A percentile compares a stretch with the other conserved stretches of the same genome.
phyloP scores from a whole-genome alignment of 2,888 invertebrate genomes.

The Epistrophella euchroma region DNA sequence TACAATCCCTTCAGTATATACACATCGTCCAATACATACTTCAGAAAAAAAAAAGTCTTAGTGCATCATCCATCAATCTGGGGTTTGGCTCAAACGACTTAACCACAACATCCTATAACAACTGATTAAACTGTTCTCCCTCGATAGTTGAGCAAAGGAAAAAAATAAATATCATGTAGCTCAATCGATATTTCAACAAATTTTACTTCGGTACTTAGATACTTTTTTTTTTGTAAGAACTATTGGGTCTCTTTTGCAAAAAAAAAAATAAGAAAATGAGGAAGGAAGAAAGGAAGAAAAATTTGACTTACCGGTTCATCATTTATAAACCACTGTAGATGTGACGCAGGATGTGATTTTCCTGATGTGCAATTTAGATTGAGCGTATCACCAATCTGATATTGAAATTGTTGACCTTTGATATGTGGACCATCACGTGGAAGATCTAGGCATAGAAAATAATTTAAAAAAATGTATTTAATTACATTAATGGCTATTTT shows the following conservation, averaged over 20 bases:
- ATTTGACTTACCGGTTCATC: constrained; percentile 87
- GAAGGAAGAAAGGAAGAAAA: too few species aligned
- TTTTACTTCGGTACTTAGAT: constrained; percentile 28
- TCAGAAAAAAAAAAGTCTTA: constrained; percentile 38
- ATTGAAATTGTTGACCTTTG: constrained; percentile 89
- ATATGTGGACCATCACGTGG: constrained; percentile 90
- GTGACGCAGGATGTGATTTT: constrained; percentile 90
- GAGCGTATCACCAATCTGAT: constrained; percentile 89
- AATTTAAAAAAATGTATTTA: not conserved
- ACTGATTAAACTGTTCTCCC: constrained; percentile 38
- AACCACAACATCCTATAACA: constrained; percentile 12
- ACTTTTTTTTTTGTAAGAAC: not conserved
- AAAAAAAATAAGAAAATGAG: not conserved
- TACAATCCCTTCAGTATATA: not conserved
- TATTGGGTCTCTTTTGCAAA: not conserved
- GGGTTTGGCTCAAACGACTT: constrained; percentile 31
- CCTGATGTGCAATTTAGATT: constrained; percentile 91
- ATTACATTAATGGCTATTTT: not conserved
- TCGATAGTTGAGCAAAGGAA: not conserved
- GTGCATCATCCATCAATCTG: constrained; percentile 60
- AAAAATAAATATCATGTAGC: constrained; percentile 21
- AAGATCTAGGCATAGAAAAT: constrained; percentile 84
- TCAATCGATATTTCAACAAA: constrained; percentile 59
- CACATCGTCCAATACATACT: not conserved
- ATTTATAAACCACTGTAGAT: constrained; percentile 91